A percentile compares a stretch with the other conserved stretches of the same genome.
These are phyloP conservation scores for Crocuta crocuta DNA, from an alignment of 2,113 vertebrate species.

Conservation along the genomic window DNA sequence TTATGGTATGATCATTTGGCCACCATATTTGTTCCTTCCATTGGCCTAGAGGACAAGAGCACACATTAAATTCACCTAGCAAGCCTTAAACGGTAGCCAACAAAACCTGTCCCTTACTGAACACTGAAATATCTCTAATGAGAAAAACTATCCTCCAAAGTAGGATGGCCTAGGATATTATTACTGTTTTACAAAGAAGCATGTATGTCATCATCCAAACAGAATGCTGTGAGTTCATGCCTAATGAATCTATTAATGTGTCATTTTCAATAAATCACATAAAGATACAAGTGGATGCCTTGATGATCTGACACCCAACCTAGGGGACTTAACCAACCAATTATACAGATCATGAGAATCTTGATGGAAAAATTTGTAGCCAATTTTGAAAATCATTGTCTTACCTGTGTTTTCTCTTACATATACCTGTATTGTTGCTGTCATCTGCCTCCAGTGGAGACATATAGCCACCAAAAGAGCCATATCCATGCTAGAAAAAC, in stretches of 20 bases:
- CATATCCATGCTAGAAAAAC: background rate
- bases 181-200: background rate
- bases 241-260: background rate
- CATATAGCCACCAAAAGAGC: background rate
- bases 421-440: background rate
- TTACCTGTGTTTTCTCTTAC: background rate
- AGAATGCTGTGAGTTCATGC: background rate
- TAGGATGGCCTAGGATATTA: background rate
- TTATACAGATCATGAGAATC: background rate
- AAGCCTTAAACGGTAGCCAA: background rate
- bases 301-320: background rate
- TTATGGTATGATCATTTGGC: background rate
- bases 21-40: background rate
- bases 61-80: background rate
- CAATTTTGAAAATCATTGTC: background rate
- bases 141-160: background rate
- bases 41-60: background rate
- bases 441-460: background rate
- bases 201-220: background rate
- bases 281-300: background rate
- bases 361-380: background rate
- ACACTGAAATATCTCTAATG: background rate
- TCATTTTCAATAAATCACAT: background rate
- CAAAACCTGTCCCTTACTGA: background rate
- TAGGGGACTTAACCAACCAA: background rate